Percentiles rank a stretch among this genome's conserved stretches.
These are phyloP conservation scores for Scomber scombrus DNA, from an alignment of 2,113 vertebrate genomes.

Conservation along the genomic window DNA sequence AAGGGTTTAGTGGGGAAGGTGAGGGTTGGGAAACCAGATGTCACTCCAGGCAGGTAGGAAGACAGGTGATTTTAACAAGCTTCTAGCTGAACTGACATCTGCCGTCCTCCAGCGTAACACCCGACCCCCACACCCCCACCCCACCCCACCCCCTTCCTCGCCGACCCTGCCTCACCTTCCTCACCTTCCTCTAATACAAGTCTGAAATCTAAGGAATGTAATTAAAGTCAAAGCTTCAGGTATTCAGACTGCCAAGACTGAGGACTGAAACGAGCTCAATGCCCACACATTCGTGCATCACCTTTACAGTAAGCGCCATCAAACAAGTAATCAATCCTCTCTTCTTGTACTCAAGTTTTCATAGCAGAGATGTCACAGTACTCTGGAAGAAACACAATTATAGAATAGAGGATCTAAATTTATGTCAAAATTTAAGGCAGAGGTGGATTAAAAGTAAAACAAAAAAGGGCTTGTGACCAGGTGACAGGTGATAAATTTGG, in stretches of 20 bases:
- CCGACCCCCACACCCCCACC: not conserved
- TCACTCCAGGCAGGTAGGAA: constrained; percentile 67
- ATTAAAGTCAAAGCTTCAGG: constrained; percentile 70
- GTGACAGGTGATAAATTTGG: not conserved
- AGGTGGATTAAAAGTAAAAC: not conserved
- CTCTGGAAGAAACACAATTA: too few species aligned
- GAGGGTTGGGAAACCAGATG: constrained; percentile 76
- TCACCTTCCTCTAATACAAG: constrained; percentile 39
- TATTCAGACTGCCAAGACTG: constrained; percentile 26
- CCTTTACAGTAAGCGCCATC: not conserved
- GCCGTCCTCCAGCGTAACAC: constrained; percentile 34
- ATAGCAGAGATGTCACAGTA: too few species aligned
- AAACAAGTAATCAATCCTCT: not conserved
- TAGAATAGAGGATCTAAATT: too few species aligned
- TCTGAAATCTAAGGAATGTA: constrained; percentile 76
- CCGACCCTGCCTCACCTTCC: constrained; percentile 14
- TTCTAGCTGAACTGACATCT: constrained; percentile 59
- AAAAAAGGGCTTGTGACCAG: not conserved
- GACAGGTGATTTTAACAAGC: constrained; percentile 76
- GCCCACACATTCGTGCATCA: constrained; percentile 5
- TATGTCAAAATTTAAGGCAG: not conserved
- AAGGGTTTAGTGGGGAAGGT: constrained; percentile 51
- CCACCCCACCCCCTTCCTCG: not conserved
- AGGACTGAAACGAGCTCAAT: constrained; percentile 26
- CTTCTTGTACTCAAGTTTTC: too few species aligned